These are phyloP conservation scores for Polydrusus tereticollis DNA, from an alignment of 2,888 invertebrate species.

Conservation along the genomic window DNA sequence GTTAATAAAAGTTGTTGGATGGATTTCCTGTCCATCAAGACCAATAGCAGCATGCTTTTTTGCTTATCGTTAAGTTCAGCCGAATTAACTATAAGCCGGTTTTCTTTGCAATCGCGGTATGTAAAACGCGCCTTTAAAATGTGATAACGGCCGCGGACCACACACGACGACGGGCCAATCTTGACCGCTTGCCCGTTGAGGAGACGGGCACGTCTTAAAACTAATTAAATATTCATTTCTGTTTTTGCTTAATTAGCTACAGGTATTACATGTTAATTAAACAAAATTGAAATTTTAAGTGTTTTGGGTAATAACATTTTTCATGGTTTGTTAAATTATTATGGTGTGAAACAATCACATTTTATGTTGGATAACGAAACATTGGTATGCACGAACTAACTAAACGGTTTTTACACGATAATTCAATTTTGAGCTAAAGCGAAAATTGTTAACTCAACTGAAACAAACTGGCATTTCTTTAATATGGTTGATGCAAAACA, in stretches of 20 bases:
- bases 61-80: background rate
- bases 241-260: background rate
- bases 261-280: background rate
- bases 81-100: slow-evolving; percentile 9
- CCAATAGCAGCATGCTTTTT: too few relatives aligned
- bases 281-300: background rate
- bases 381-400: too few relatives aligned
- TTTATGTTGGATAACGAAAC: too few relatives aligned
- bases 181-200: slow-evolving; percentile 9
- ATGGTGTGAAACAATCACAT: too few relatives aligned
- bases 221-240: background rate
- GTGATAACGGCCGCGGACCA: slow-evolving; percentile 39
- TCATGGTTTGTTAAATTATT: too few relatives aligned
- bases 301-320: background rate
- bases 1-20: too few relatives aligned
- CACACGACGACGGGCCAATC: slow-evolving; percentile 32
- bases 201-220: slow-evolving; percentile 9
- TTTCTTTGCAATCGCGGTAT: slow-evolving; percentile 27
- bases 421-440: too few relatives aligned
- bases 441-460: too few relatives aligned
- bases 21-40: too few relatives aligned
- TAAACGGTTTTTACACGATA: too few relatives aligned
- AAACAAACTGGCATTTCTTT: too few relatives aligned
- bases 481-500: too few relatives aligned
- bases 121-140: slow-evolving; percentile 39